phyloP scores from a whole-genome alignment of 2,888 invertebrate genomes.

The Achlya flavicornis region DNA sequence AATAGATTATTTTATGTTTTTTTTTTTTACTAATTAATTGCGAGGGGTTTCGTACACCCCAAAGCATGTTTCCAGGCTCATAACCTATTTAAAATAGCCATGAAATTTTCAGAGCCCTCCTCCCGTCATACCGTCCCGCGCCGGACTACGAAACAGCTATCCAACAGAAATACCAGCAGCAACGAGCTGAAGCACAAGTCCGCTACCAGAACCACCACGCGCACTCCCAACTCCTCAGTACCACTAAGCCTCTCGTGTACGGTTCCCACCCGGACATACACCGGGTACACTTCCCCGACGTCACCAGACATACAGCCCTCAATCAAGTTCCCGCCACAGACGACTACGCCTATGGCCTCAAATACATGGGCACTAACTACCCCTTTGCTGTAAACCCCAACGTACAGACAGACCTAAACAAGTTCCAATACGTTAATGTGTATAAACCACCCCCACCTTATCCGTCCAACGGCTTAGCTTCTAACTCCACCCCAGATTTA shows the following conservation, averaged over 20 bases:
- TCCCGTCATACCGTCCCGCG: constrained; percentile 94
- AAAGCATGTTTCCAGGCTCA: no score
- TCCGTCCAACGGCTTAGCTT: constrained; percentile 89
- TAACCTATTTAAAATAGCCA: no score
- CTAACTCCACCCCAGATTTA: constrained; percentile 93
- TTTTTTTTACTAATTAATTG: no score
- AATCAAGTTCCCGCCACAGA: constrained; percentile 57
- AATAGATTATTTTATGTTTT: no score
- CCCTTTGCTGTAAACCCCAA: constrained; percentile 72
- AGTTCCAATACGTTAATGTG: constrained; percentile 85
- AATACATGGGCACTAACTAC: constrained; percentile 64
- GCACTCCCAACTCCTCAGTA: constrained; percentile 49
- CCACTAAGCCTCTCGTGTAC: constrained; percentile 76
- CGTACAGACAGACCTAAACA: constrained; percentile 73
- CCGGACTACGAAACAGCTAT: constrained; percentile 98
- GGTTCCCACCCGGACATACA: constrained; percentile 91
- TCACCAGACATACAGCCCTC: constrained; percentile 80
- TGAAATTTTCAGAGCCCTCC: constrained; percentile 84
- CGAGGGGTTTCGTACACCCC: no score
- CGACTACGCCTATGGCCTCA: constrained; percentile 66
- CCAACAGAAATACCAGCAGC: constrained; percentile 90
- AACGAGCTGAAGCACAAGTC: constrained; percentile 65
- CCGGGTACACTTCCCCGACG: constrained; percentile 86
- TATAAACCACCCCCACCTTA: constrained; percentile 95
- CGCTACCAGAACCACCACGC: constrained; percentile 69